Conservation (phyloP, 2,797 vertebrate species). For the Cygnus olor region DNA sequence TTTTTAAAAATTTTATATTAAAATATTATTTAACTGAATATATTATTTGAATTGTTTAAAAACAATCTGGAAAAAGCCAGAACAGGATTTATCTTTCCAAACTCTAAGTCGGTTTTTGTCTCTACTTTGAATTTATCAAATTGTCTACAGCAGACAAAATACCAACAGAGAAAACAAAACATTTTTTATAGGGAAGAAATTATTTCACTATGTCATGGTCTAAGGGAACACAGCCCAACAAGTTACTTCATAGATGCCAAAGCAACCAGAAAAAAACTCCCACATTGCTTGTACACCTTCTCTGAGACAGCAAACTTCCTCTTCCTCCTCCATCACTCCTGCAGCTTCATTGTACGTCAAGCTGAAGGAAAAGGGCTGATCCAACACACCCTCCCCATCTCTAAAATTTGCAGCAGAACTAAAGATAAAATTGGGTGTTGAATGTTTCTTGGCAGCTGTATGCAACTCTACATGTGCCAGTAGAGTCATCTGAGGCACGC, state of each 20-base stretch:
- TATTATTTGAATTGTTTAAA: neutral
- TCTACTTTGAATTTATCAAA: neutral
- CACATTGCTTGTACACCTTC: slow-evolving; percentile 1
- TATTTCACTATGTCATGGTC: neutral
- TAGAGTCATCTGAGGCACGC: slow-evolving; percentile 40
- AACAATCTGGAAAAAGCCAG: neutral
- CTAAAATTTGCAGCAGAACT: slow-evolving; percentile 50
- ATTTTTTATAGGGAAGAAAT: neutral
- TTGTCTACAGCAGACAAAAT: neutral
- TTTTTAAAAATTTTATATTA: neutral
- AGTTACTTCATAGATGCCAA: neutral
- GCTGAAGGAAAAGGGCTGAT: neutral
- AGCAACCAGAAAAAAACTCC: neutral
- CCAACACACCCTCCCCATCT: neutral
- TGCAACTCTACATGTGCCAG: neutral
- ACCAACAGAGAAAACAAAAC: neutral
- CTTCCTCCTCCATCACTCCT: neutral
- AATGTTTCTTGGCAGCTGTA: slow-evolving; percentile 38
- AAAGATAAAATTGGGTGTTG: slow-evolving; percentile 45
- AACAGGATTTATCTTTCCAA: neutral
- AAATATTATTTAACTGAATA: neutral
- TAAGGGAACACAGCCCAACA: neutral
- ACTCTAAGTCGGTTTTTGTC: neutral
- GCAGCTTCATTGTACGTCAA: neutral
- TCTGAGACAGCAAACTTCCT: slow-evolving; percentile 34